Evolutionary conservation across 2,888 invertebrate genomes (phyloP).

Genomic region (Andrena trimmerana): DNA sequence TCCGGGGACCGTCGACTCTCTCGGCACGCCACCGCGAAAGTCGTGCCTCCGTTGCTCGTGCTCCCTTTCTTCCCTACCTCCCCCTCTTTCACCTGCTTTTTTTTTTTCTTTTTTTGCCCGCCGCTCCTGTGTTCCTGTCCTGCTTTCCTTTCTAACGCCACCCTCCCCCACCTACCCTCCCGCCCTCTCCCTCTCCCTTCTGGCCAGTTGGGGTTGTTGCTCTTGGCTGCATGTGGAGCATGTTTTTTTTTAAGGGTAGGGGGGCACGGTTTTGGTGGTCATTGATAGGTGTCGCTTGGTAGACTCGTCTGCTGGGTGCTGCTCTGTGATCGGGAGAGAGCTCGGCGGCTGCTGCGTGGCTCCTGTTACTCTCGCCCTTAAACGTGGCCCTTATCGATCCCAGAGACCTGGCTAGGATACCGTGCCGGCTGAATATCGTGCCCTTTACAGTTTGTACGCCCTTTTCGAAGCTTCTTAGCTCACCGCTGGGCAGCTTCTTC

Average conservation of each 20-base stretch:
- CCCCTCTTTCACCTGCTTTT: conserved; percentile 9
- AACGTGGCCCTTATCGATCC: conserved; percentile 67
- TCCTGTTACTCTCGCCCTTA: conserved; percentile 47
- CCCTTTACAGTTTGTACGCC: conserved; percentile 28
- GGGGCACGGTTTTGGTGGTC: background rate
- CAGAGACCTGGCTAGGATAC: conserved; percentile 20
- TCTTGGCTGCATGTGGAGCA: background rate
- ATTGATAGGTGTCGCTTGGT: conserved; percentile 55
- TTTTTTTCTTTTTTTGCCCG: background rate
- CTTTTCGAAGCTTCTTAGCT: conserved; percentile 12
- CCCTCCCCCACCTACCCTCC: conserved; percentile 15
- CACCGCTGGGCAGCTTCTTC: background rate
- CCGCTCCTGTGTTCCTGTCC: background rate
- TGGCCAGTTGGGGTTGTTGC: background rate
- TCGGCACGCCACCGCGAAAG: conserved; percentile 77
- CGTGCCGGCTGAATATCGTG: conserved; percentile 46
- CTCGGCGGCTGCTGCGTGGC: conserved; percentile 26
- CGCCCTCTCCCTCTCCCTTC: background rate
- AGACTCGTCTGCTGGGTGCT: background rate
- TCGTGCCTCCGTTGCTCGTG: conserved; percentile 63
- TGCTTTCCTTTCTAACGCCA: background rate
- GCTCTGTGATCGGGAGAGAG: background rate
- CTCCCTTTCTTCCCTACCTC: conserved; percentile 34
- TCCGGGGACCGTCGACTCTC: conserved; percentile 79
- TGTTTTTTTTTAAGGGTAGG: background rate